Conservation (phyloP, 2,797 vertebrate genomes). For the Bufotes viridis region DNA sequence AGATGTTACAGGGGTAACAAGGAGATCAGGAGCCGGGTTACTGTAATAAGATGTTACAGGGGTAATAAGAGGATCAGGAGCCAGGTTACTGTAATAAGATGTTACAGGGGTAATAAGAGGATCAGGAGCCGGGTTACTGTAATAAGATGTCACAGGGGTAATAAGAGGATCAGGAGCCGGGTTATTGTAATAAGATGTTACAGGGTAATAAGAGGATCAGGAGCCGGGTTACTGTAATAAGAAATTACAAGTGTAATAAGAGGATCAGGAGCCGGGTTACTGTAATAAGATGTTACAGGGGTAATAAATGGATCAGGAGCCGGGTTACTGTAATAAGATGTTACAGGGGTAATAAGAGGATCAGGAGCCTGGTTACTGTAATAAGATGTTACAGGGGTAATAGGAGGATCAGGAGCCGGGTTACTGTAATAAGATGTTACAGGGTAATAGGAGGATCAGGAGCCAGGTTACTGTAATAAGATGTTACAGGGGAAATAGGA, state of each 20-base stretch:
- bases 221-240: not conserved
- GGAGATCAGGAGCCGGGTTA: not conserved
- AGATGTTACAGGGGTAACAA: not conserved
- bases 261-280: conserved; percentile 7
- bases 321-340: not conserved
- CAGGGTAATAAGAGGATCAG: not conserved
- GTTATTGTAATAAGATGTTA: conserved; percentile 3
- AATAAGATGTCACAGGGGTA: not conserved
- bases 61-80: conserved; percentile 14
- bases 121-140: not conserved
- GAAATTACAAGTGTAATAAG: not conserved
- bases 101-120: conserved; percentile 8
- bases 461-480: conserved; percentile 2
- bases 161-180: conserved; percentile 6
- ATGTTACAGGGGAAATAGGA: not conserved
- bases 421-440: conserved; percentile 1
- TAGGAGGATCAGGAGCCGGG: not conserved
- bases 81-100: not conserved
- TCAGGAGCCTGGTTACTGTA: not conserved
- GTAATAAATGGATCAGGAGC: not conserved
- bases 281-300: conserved; percentile 2
- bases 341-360: conserved; percentile 2
- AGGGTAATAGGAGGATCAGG: not conserved
- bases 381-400: conserved; percentile 5
- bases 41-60: conserved; percentile 2